These are phyloP conservation scores for Furcula furcula DNA, from an alignment of 2,888 invertebrate genomes.

Conservation along the genomic window DNA sequence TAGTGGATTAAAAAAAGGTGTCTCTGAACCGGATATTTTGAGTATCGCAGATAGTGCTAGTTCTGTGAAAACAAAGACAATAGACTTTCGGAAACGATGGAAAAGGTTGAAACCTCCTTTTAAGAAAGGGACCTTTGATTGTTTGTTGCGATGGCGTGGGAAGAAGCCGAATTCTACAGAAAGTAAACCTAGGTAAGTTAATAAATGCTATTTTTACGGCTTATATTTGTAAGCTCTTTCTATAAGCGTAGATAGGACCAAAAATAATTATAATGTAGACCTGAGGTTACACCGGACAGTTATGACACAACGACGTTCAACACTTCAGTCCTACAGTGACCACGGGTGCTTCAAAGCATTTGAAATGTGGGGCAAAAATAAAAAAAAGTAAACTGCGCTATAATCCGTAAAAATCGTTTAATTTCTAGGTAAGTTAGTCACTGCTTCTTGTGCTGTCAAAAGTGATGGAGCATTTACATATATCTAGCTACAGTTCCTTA, in stretches of 20 bases:
- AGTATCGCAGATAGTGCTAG: slow-evolving; percentile 45
- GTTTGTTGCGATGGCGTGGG: slow-evolving; percentile 68
- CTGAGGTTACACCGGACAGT: no score
- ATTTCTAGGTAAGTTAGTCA: slow-evolving; percentile 53
- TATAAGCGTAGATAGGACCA: no score
- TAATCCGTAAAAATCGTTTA: no score
- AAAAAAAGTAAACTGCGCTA: no score
- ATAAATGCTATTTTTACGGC: no score
- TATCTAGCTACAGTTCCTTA: no score
- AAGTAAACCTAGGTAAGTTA: slow-evolving; percentile 50
- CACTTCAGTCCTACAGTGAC: no score
- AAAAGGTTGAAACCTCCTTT: slow-evolving; percentile 63
- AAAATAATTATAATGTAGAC: no score
- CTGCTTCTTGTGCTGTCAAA: slow-evolving; percentile 6
- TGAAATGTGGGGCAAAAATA: no score
- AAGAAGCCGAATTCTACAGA: slow-evolving; percentile 54
- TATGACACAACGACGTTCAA: no score
- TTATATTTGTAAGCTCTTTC: no score
- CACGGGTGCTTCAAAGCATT: no score
- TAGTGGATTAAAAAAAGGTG: slow-evolving; percentile 60
- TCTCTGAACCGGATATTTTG: slow-evolving; percentile 66
- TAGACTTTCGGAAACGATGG: slow-evolving; percentile 63
- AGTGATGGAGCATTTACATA: not conserved
- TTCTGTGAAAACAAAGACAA: slow-evolving; percentile 49
- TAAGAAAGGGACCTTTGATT: slow-evolving; percentile 68